Conservation (phyloP, 2,797 vertebrate genomes). For the Sparidentex hasta region DNA sequence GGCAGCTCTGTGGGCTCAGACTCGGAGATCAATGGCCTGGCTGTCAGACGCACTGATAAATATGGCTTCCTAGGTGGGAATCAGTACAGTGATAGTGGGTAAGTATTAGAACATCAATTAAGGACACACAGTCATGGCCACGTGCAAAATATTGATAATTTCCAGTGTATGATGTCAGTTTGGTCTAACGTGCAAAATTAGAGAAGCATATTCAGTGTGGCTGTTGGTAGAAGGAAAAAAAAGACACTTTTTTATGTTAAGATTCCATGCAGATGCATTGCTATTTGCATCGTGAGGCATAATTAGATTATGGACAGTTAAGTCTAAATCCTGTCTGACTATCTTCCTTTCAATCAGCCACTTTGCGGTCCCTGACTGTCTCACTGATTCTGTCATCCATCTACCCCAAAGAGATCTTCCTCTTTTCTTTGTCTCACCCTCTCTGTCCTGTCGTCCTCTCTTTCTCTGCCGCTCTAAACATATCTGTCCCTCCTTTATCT, state of each 20-base stretch:
- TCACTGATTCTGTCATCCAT: conserved; percentile 32
- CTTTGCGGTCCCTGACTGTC: neutral
- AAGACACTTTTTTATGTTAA: neutral
- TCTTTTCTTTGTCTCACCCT: conserved; percentile 23
- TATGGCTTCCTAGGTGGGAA: conserved; percentile 93
- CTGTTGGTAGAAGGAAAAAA: neutral
- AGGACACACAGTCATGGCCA: neutral
- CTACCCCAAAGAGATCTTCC: conserved; percentile 6
- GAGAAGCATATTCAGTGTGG: conserved; percentile 5
- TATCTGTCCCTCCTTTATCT: conserved; percentile 67
- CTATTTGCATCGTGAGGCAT: conserved; percentile 3
- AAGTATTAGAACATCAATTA: conserved; percentile 49
- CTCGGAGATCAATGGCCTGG: conserved; percentile 90
- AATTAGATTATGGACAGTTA: conserved; percentile 10
- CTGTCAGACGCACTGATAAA: conserved; percentile 90
- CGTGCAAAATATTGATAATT: neutral
- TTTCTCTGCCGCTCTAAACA: conserved; percentile 52
- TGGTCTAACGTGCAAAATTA: conserved; percentile 5
- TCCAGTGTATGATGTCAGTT: neutral
- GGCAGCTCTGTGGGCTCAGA: conserved; percentile 93
- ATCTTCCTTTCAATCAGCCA: conserved; percentile 33
- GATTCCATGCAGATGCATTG: neutral
- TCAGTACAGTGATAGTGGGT: conserved; percentile 88
- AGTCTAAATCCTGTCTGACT: conserved; percentile 20
- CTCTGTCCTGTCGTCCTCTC: conserved; percentile 32